Evolutionary conservation across 2,797 vertebrate genomes (phyloP).

Genomic region (Danionella dracula): DNA sequence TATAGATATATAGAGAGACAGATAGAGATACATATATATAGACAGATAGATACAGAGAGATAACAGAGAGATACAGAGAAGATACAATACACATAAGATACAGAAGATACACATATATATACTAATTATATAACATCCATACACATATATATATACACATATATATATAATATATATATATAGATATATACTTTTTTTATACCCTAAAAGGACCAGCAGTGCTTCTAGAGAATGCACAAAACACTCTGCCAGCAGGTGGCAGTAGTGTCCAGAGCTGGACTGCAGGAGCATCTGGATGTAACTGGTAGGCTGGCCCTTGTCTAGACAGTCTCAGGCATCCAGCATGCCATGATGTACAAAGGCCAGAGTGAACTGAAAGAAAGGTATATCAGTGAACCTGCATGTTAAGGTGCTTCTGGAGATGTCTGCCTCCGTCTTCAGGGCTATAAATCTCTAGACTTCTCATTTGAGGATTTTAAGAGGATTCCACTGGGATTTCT

Average conservation of each 20-base stretch:
- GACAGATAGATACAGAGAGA: too few relatives aligned
- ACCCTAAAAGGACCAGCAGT: too few relatives aligned
- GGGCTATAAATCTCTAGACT: constrained; percentile 72
- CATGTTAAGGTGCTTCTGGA: constrained; percentile 68
- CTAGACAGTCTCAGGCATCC: constrained; percentile 26
- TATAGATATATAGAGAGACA: too few relatives aligned
- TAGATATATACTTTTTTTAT: too few relatives aligned
- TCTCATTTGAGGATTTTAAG: constrained; percentile 68
- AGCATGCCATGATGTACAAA: constrained; percentile 13
- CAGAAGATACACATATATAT: too few relatives aligned
- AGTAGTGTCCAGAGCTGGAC: constrained; percentile 65
- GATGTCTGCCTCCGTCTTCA: constrained; percentile 52
- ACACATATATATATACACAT: too few relatives aligned
- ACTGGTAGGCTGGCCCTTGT: constrained; percentile 19
- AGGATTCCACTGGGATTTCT: constrained; percentile 74
- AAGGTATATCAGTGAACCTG: constrained; percentile 51
- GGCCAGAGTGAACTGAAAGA: constrained; percentile 32
- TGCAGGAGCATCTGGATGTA: constrained; percentile 12
- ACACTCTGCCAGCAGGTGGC: constrained; percentile 68
- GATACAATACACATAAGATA: too few relatives aligned
- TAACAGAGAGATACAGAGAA: too few relatives aligned
- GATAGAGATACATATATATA: too few relatives aligned
- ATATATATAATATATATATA: too few relatives aligned
- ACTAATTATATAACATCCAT: too few relatives aligned
- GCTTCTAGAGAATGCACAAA: too few relatives aligned